Conservation (phyloP, 2,888 invertebrate species). For the Nomada ruficornis region DNA sequence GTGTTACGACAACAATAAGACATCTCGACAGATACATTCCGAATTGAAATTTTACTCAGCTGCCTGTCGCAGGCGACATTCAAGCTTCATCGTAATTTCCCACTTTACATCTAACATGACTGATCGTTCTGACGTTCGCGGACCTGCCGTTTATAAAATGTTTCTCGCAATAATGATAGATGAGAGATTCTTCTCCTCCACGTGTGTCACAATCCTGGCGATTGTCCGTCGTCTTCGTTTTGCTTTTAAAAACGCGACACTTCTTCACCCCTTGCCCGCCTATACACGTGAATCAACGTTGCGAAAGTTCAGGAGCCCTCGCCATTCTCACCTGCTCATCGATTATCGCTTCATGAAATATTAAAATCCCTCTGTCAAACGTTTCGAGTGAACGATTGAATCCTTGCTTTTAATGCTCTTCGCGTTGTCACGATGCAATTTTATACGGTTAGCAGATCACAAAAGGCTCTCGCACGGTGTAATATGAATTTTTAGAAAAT, state of each 20-base stretch:
- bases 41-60: conserved; percentile 62
- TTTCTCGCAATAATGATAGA: conserved; percentile 60
- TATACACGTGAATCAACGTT: conserved; percentile 2
- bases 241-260: conserved; percentile 20
- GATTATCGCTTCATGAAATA: conserved; percentile 28
- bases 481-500: background rate
- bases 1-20: conserved; percentile 19
- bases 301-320: background rate
- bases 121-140: conserved; percentile 58
- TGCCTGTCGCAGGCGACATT: conserved; percentile 34
- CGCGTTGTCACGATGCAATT: background rate
- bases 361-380: conserved; percentile 41
- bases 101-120: conserved; percentile 46
- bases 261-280: background rate
- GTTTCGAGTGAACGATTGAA: conserved; percentile 5
- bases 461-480: background rate
- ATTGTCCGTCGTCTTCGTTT: background rate
- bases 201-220: conserved; percentile 37
- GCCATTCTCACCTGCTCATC: conserved; percentile 21
- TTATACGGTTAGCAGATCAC: too few relatives aligned
- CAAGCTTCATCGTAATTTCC: conserved; percentile 60
- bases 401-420: background rate
- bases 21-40: conserved; percentile 35
- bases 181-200: conserved; percentile 40
- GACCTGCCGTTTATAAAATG: conserved; percentile 57